Evolutionary conservation across 1,140 invertebrate genomes (phyloP).

Genomic region (Drosophila pallidifrons): DNA sequence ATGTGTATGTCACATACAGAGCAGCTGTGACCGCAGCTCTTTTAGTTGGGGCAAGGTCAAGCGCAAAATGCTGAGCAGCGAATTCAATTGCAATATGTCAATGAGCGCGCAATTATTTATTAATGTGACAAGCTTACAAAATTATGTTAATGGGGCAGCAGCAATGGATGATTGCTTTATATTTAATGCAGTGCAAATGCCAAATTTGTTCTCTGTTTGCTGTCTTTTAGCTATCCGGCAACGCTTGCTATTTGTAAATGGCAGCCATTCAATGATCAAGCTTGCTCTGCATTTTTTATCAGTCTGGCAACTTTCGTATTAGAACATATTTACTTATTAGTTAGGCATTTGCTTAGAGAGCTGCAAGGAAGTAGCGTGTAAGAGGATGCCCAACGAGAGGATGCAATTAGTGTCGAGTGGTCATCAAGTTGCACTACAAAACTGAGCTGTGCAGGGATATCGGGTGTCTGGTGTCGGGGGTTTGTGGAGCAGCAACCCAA

Average conservation of each 20-base stretch:
- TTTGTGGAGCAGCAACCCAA: background rate
- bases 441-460: too few species aligned
- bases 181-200: too few species aligned
- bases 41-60: background rate
- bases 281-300: background rate
- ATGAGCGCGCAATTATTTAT: background rate
- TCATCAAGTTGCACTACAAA: slow-evolving; percentile 38
- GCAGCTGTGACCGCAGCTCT: slow-evolving; percentile 1
- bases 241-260: background rate
- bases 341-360: background rate
- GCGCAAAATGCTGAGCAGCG: background rate
- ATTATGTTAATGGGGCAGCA: too few species aligned
- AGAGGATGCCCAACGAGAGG: slow-evolving; percentile 32
- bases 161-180: too few species aligned
- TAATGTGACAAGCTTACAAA: background rate
- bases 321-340: background rate
- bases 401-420: slow-evolving; percentile 68
- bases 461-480: too few species aligned
- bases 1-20: background rate
- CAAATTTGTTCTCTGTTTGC: too few species aligned
- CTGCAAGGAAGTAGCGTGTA: background rate
- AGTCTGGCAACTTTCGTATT: background rate
- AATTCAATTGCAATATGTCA: background rate
- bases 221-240: too few species aligned
- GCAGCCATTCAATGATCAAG: background rate